phyloP scores from a whole-genome alignment of 2,113 vertebrate genomes.

The Apaloderma vittatum region DNA sequence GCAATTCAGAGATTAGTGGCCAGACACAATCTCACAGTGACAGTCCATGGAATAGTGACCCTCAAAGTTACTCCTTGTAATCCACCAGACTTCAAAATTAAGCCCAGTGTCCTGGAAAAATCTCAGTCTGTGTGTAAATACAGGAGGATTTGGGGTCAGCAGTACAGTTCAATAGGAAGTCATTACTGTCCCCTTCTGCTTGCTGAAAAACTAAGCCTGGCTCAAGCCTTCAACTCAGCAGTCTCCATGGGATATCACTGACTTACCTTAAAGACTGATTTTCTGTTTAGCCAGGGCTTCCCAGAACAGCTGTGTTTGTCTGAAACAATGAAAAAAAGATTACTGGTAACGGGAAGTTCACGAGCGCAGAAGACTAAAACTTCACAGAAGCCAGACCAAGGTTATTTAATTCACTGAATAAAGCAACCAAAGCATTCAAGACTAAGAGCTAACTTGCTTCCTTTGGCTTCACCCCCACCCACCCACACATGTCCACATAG shows the following conservation, averaged over 20 bases:
- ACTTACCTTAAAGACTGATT: background rate
- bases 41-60: background rate
- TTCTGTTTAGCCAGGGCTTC: background rate
- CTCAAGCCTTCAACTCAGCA: background rate
- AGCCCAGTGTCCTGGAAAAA: background rate
- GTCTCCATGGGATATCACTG: background rate
- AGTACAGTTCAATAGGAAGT: background rate
- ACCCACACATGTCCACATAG: constrained; percentile 1
- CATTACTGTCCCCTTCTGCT: background rate
- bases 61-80: background rate
- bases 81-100: background rate
- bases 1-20: background rate
- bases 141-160: constrained; percentile 7
- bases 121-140: background rate
- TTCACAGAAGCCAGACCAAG: background rate
- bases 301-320: constrained; percentile 45
- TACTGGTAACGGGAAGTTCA: background rate
- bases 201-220: background rate
- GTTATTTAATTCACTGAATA: constrained; percentile 24
- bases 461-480: constrained; percentile 37
- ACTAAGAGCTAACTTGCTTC: constrained; percentile 22
- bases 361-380: constrained; percentile 2
- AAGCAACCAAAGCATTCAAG: background rate
- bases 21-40: background rate
- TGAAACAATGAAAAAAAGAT: constrained; percentile 26